Evolutionary conservation across 2,888 invertebrate species (phyloP).

Genomic region (Andrena bicolor): DNA sequence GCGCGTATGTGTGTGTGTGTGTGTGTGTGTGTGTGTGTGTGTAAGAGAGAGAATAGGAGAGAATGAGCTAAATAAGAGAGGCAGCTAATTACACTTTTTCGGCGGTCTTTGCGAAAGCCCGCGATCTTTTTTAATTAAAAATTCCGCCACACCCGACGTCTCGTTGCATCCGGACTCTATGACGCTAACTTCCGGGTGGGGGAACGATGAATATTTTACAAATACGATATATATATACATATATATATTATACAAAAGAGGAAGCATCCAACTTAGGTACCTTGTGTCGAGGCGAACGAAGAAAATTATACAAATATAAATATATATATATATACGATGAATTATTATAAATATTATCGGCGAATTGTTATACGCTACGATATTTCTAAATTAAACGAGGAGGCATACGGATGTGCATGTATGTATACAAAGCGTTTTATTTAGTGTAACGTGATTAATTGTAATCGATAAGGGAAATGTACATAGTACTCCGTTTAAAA

Average conservation of each 20-base stretch:
- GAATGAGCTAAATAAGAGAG: slow-evolving; percentile 63
- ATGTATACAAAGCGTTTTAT: slow-evolving; percentile 74
- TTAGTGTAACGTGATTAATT: slow-evolving; percentile 75
- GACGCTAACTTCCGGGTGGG: slow-evolving; percentile 1
- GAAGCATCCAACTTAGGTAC: slow-evolving; percentile 76
- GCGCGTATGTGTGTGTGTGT: not conserved
- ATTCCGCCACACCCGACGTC: slow-evolving; percentile 45
- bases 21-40: not conserved
- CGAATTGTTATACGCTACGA: slow-evolving; percentile 76
- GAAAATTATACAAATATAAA: slow-evolving; percentile 68
- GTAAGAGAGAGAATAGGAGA: not conserved
- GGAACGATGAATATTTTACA: slow-evolving; percentile 67
- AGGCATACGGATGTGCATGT: slow-evolving; percentile 76
- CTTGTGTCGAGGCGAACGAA: slow-evolving; percentile 75
- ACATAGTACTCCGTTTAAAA: slow-evolving; percentile 76
- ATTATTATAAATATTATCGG: slow-evolving; percentile 67
- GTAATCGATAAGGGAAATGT: slow-evolving; percentile 70
- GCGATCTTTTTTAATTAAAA: slow-evolving; percentile 67
- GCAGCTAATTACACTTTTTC: slow-evolving; percentile 81
- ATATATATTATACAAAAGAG: slow-evolving; percentile 59
- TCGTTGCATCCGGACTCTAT: slow-evolving; percentile 26
- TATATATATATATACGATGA: slow-evolving; percentile 64
- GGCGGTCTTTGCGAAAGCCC: slow-evolving; percentile 71
- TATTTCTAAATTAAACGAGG: slow-evolving; percentile 79
- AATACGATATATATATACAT: slow-evolving; percentile 64